These are phyloP conservation scores for Drosophila rhopaloa DNA, from an alignment of 1,140 invertebrate species.

Conservation along the genomic window DNA sequence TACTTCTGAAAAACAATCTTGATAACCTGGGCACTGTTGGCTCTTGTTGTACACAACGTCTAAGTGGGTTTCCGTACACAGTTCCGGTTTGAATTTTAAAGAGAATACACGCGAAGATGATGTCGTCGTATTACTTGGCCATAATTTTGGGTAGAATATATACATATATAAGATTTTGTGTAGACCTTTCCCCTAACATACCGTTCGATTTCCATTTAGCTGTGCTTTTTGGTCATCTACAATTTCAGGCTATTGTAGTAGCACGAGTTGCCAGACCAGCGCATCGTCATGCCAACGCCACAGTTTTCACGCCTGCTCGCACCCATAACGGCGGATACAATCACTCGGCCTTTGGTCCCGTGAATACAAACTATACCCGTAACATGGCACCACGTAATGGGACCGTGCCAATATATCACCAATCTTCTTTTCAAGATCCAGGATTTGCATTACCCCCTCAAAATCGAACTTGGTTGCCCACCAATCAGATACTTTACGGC, in stretches of 20 bases:
- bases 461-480: slow-evolving; percentile 1
- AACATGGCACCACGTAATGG: slow-evolving; percentile 4
- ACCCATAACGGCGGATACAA: slow-evolving; percentile 22
- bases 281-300: slow-evolving; percentile 29
- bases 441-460: not conserved
- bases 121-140: slow-evolving; percentile 39
- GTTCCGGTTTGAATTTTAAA: slow-evolving; percentile 37
- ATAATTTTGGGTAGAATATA: slow-evolving; percentile 43
- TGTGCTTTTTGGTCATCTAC: slow-evolving; percentile 34
- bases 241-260: slow-evolving; percentile 12
- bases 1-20: slow-evolving; percentile 20
- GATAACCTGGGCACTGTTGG: slow-evolving; percentile 23
- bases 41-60: not conserved
- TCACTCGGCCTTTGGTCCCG: slow-evolving; percentile 1
- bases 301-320: slow-evolving; percentile 28
- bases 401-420: slow-evolving; percentile 1
- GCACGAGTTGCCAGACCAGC: not conserved
- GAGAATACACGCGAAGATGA: slow-evolving; percentile 36
- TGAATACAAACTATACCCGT: not conserved
- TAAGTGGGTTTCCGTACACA: slow-evolving; percentile 17
- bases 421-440: not conserved
- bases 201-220: slow-evolving; percentile 17
- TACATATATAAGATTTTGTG: not conserved
- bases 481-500: not conserved
- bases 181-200: not conserved